These are phyloP conservation scores for Agapostemon virescens DNA, from an alignment of 2,888 invertebrate species.

Conservation along the genomic window DNA sequence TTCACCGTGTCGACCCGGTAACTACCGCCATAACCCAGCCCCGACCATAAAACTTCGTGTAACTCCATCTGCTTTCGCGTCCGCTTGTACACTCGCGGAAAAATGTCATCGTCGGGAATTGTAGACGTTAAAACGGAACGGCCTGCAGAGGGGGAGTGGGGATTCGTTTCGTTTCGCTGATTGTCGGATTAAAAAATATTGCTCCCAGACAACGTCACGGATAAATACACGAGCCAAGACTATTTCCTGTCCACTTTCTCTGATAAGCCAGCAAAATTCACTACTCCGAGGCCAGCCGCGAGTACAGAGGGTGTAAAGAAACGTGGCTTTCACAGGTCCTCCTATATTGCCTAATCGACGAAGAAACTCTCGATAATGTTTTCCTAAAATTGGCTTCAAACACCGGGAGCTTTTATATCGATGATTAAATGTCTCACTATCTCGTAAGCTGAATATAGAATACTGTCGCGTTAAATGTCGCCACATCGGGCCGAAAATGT, in stretches of 20 bases:
- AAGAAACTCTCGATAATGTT: background rate
- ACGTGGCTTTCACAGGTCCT: background rate
- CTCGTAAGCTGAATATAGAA: too few species aligned
- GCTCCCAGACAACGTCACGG: slow-evolving; percentile 13
- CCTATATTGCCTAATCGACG: background rate
- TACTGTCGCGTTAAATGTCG: too few species aligned
- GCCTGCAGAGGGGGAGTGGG: background rate
- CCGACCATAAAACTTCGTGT: slow-evolving; percentile 55
- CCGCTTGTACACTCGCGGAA: slow-evolving; percentile 53
- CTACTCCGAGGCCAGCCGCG: background rate
- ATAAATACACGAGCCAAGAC: slow-evolving; percentile 23
- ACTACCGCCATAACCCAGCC: slow-evolving; percentile 57
- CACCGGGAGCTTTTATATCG: background rate
- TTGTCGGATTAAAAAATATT: slow-evolving; percentile 56
- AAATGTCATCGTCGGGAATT: slow-evolving; percentile 58
- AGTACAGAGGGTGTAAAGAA: background rate
- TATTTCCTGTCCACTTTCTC: slow-evolving; percentile 33
- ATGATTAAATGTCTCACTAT: background rate
- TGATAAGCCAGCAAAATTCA: background rate
- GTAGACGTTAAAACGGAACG: slow-evolving; percentile 59
- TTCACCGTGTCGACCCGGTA: slow-evolving; percentile 50
- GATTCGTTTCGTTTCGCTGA: slow-evolving; percentile 50
- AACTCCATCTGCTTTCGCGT: slow-evolving; percentile 55
- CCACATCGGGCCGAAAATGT: too few species aligned
- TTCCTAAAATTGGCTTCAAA: background rate